Evolutionary conservation across 2,888 invertebrate genomes (phyloP).

Genomic region (Epirrita christyi): DNA sequence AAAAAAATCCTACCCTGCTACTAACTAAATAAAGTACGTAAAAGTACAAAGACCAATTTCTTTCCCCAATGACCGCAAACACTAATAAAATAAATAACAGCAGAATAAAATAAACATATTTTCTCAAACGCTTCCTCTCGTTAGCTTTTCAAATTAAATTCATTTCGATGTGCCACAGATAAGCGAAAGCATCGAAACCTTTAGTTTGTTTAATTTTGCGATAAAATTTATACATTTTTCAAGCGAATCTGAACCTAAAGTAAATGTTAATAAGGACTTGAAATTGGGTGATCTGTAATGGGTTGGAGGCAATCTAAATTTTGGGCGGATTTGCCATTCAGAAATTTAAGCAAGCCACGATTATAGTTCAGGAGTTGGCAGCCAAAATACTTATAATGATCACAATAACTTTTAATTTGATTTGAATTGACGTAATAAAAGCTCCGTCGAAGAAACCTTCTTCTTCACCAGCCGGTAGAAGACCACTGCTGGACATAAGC

Average conservation of each 20-base stretch:
- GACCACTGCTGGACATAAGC: too few species aligned
- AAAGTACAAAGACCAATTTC: too few species aligned
- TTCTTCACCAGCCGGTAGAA: too few species aligned
- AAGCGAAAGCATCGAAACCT: slow-evolving; percentile 16
- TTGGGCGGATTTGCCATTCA: slow-evolving; percentile 63
- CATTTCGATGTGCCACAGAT: slow-evolving; percentile 2
- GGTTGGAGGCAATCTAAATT: slow-evolving; percentile 64
- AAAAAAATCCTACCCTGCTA: too few species aligned
- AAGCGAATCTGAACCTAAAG: slow-evolving; percentile 44
- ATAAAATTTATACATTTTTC: slow-evolving; percentile 14
- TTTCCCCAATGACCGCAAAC: neutral
- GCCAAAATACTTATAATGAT: too few species aligned
- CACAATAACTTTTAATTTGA: too few species aligned
- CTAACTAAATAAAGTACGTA: too few species aligned
- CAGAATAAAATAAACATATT: slow-evolving; percentile 9
- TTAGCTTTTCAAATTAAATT: slow-evolving; percentile 14
- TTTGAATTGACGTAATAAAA: too few species aligned
- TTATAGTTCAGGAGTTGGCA: slow-evolving; percentile 49
- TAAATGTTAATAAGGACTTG: slow-evolving; percentile 36
- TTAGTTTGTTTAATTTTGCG: slow-evolving; percentile 51
- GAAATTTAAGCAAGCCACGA: slow-evolving; percentile 69
- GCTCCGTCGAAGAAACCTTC: too few species aligned
- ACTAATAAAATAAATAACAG: neutral
- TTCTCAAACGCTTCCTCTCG: slow-evolving; percentile 10
- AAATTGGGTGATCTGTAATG: slow-evolving; percentile 37